phyloP scores from a whole-genome alignment of 1,140 invertebrate genomes.

The honey bee (Apis mellifera) region Amel_HAv3.1 CM009942.2:8805001-8805500 shows the following conservation, averaged over 20 bases:
- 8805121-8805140: too few relatives aligned
- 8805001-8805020: too few relatives aligned
- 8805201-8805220: constrained; percentile 5
- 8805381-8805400: not conserved
- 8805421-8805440: not conserved
- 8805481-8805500: too few relatives aligned
- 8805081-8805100: too few relatives aligned
- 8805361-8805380: constrained; percentile 17
- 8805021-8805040: too few relatives aligned
- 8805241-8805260: constrained; percentile 22
- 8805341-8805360: not conserved
- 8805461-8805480: not conserved
- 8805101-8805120: too few relatives aligned
- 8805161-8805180: not conserved
- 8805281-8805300: constrained; percentile 31
- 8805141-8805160: too few relatives aligned
- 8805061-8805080: too few relatives aligned
- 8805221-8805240: not conserved
- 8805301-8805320: not conserved
- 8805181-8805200: constrained; percentile 12
- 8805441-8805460: not conserved
- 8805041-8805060: too few relatives aligned
- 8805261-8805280: constrained; percentile 22
- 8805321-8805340: not conserved
- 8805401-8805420: too few relatives aligned